Base-by-base conservation (phyloP, 2,888 invertebrate species). In the Hemaris fuciformis region DNA sequence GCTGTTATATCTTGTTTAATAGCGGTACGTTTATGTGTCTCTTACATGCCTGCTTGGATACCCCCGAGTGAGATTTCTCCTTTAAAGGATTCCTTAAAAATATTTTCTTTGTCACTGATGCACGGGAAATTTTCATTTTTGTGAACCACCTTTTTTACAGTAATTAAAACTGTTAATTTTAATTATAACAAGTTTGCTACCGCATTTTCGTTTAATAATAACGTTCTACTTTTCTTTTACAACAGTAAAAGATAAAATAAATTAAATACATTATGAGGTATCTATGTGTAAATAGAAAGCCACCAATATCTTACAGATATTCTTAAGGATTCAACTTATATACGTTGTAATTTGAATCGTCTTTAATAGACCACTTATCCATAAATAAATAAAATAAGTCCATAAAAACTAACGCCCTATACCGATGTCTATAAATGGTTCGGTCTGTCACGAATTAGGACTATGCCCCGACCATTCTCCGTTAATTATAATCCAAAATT, bases 1-100 rank as follows among this genome's bases (percentile, higher is more conserved):
- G 88, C 90, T 90, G 91, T 92, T 91, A 91, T 89, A 91, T 89
- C 88, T 91, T 89, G 88, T 90, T 91, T 88, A 89, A 91, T 88
- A 85, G 88, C 82, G 77, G 85, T 84, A 75, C 80, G 79, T 78
- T 86, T 88, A 85, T 83, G 80, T 83, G 81, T 83, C 73, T 80
- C 78, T 73, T 84, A 83, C 82, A 88, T 89, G 76, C 84, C 81
- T 72, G 68, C 74, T 71, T 81, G 78, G 84, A 81, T 84, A 80
- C 79, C 76, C 74, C 73, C 78, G 76, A 87, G 85, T 84, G 81
- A 84, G 83, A 85, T 87, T 87, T 87, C 81, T 86, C 82, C 76
- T 83, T 83, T 81, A 75, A 74, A 71, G 71, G 73, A 82, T 79
- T 80, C 74, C 68, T 73, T 65, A 69, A 71, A 71, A 75, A 73